Evolutionary conservation across 2,888 invertebrate species (phyloP), one percentile per base, ranked within the genome.

Genomic region (Diabrotica balteata): DNA sequence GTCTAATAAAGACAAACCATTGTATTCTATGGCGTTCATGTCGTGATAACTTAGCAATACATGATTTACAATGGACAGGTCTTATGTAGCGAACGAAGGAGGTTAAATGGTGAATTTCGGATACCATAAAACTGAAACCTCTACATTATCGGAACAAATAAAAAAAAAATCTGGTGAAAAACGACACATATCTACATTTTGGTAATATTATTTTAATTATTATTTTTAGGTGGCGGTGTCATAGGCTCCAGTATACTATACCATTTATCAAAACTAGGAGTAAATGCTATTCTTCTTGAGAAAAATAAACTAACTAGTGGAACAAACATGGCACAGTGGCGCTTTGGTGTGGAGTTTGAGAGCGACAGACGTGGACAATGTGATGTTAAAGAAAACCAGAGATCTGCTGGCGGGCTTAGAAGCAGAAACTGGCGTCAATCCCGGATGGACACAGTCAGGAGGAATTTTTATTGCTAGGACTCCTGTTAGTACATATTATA

Each of bases 361-460:
- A 51, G 94, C 95, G 0, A 92, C 88, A 80, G 96, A 96, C 81
- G 88, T 93, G 42, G 96, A 96, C 80, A 91, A 94, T n/a, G 88
- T 91, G 75, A 84, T 97, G 55, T 82, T 96, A 58, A 87, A 87
- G 55, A 88, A 90, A 66, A 94, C 95, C 0, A 87, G 91, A 64
- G 84, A 87, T 22, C 87, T 94, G 57, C 87, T 95, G 75, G 87
- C 86, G 58, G 86, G 86, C 46, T 83, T 96, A 62, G 93, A 95
- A 81, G 83, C 88, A 59, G 95, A 96, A 83, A 92, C 92, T 0
- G 96, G 92, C 0, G 85, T 93, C 8, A 88, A 92, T 83, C 90
- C 95, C 0, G 96, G 96, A 0, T 96, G 94, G 92, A 92, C 90
- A 75, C 91, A 94, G 81, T 95, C 96, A 84, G 96, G 96, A 4